Conservation (phyloP, 1,140 invertebrate species). For the Phymorhynchus buccinoides region DNA sequence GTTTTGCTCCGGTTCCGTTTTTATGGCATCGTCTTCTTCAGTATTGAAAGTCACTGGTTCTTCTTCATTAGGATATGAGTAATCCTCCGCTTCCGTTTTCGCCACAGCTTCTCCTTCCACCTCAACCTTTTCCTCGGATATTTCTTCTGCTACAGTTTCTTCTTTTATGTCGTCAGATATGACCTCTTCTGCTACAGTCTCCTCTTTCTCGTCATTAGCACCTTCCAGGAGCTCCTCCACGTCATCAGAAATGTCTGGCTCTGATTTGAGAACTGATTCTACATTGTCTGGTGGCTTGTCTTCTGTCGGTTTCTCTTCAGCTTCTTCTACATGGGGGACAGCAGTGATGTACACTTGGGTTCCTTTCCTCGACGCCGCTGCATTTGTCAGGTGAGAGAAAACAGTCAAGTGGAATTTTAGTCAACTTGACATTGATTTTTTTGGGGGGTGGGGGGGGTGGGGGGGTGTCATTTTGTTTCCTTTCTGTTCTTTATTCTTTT, state of each 20-base stretch:
- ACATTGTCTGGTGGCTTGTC: neutral
- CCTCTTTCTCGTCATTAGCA: neutral
- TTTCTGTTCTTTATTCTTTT: too few relatives aligned
- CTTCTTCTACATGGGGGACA: neutral
- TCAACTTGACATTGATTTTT: neutral
- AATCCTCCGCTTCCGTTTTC: neutral
- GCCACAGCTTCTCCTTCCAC: neutral
- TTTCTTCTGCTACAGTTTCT: neutral
- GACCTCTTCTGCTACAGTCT: neutral
- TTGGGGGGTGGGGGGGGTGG: too few relatives aligned
- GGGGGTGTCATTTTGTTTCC: neutral
- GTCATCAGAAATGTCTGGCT: neutral
- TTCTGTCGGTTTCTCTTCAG: neutral
- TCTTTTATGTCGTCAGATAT: neutral
- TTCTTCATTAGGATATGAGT: too few relatives aligned
- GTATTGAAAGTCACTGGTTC: neutral
- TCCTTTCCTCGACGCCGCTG: neutral
- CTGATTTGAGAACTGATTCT: neutral
- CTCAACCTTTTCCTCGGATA: neutral
- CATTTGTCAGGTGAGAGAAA: neutral
- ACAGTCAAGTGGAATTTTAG: neutral
- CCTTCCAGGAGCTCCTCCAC: neutral
- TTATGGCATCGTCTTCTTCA: conserved; percentile 9
- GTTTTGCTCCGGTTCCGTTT: conserved; percentile 1
- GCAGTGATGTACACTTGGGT: conserved; percentile 12